A percentile compares a stretch with the other conserved stretches of the same genome.
Conservation (phyloP, 2,113 vertebrate species). For the Siphamia tubifer region DNA sequence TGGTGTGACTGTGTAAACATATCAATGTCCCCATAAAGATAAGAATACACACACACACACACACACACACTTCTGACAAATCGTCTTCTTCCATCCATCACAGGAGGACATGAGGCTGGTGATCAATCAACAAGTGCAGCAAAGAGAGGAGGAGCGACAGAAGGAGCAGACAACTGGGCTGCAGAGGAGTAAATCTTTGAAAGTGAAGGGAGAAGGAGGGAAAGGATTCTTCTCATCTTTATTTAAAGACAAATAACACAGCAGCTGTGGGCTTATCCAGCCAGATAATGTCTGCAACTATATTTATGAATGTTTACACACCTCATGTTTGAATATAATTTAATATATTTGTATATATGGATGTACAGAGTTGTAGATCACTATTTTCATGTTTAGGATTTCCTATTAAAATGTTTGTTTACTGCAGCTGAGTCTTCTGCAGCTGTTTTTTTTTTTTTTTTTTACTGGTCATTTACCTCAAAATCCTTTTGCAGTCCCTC, state of each 20-base stretch:
- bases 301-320: conserved; percentile 51
- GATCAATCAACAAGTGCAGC: conserved; percentile 79
- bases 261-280: neutral
- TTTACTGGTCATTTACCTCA: too few relatives aligned
- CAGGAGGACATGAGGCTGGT: conserved; percentile 83
- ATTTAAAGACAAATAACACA: conserved; percentile 70
- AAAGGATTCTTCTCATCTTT: conserved; percentile 78
- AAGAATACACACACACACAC: too few relatives aligned
- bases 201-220: conserved; percentile 67
- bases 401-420: conserved; percentile 23
- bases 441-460: neutral
- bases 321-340: conserved; percentile 32
- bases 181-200: conserved; percentile 78
- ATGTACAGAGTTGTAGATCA: conserved; percentile 14
- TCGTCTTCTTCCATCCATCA: neutral
- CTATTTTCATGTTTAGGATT: conserved; percentile 9
- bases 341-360: conserved; percentile 32
- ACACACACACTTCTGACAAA: too few relatives aligned
- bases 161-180: conserved; percentile 45
- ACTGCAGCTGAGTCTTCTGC: neutral
- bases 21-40: too few relatives aligned
- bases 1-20: too few relatives aligned
- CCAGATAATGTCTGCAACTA: neutral
- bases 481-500: too few relatives aligned
- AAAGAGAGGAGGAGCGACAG: conserved; percentile 61